Base-by-base conservation (phyloP, 2,113 vertebrate species). In the Myxocyprinus asiaticus region DNA sequence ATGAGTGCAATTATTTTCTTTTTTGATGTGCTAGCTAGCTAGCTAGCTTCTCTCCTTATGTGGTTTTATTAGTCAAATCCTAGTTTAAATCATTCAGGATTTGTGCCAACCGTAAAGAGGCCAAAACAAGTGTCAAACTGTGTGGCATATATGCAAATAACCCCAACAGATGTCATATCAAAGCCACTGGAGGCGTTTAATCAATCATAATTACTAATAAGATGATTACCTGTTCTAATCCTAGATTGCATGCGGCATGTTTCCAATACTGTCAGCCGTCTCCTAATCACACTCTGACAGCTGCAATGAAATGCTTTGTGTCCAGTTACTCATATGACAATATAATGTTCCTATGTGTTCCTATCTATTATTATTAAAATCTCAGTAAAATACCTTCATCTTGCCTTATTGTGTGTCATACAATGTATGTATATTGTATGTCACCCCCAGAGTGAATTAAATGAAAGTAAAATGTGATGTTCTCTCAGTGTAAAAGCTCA, bases 131-230 rank as follows among this genome's bases (percentile, higher is more conserved):
- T 0, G n/a, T 62, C 58, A 15, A 3, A 50, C 45, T 11, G 48
- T 61, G 6, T 42, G 43, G 4, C 22, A 48, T 58, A 9, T 63
- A 58, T 42, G 62, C 17, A 75, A 51, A 61, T 67, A 42, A 8
- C 14, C 7, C 1, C 14, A 76, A 9, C 53, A 68, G 55, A 62
- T 79, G 59, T 79, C 59, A 72, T 33, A 45, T 45, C 67, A 65
- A 79, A 64, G n/a, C 14, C 61, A 10, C 48, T 10, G 61, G 12
- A 79, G 71, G 70, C 55, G 4, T 71, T 62, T 75, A 51, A 67
- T 71, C 63, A 67, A 76, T 67, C 65, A 67, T 50, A 51, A 75
- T 67, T 59, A 68, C 55, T 43, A 33, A 55, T 56, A 68, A 59
- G 17, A 67, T 72, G 56, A 80, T 66, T 66, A 74, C 11, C 63